Evolutionary conservation across 1,140 invertebrate genomes (phyloP).

Genomic region (Condylostylus longicornis): DNA sequence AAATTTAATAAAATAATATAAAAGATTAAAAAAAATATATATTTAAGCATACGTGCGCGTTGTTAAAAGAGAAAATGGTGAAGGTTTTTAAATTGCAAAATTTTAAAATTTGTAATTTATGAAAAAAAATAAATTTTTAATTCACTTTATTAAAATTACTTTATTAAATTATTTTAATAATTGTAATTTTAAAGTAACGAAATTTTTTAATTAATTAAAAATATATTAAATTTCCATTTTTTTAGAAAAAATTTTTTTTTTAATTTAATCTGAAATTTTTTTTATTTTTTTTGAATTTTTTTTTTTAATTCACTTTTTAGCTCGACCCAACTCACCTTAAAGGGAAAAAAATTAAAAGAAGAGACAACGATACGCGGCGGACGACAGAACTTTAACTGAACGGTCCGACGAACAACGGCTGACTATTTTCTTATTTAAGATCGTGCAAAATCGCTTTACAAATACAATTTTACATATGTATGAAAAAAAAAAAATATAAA

Average conservation of each 20-base stretch:
- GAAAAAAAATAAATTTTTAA: too few species aligned
- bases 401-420: slow-evolving; percentile 34
- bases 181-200: too few species aligned
- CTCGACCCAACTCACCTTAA: slow-evolving; percentile 29
- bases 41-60: too few species aligned
- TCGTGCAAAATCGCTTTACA: slow-evolving; percentile 1
- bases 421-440: slow-evolving; percentile 26
- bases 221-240: neutral
- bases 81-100: too few species aligned
- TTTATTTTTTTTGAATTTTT: neutral
- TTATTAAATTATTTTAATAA: too few species aligned
- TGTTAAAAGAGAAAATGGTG: too few species aligned
- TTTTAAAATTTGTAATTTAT: too few species aligned
- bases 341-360: slow-evolving; percentile 32
- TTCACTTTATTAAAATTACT: too few species aligned
- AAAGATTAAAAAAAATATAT: too few species aligned
- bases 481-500: too few species aligned
- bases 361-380: slow-evolving; percentile 29
- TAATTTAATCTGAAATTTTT: slow-evolving; percentile 3
- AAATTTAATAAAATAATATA: too few species aligned
- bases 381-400: slow-evolving; percentile 31
- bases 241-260: slow-evolving; percentile 2
- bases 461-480: too few species aligned
- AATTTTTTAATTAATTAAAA: neutral
- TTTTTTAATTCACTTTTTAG: slow-evolving; percentile 8